Percentiles rank a stretch among this genome's conserved stretches.
Evolutionary conservation across 2,797 vertebrate genomes (phyloP).

Genomic region (Myripristis jacobus): DNA sequence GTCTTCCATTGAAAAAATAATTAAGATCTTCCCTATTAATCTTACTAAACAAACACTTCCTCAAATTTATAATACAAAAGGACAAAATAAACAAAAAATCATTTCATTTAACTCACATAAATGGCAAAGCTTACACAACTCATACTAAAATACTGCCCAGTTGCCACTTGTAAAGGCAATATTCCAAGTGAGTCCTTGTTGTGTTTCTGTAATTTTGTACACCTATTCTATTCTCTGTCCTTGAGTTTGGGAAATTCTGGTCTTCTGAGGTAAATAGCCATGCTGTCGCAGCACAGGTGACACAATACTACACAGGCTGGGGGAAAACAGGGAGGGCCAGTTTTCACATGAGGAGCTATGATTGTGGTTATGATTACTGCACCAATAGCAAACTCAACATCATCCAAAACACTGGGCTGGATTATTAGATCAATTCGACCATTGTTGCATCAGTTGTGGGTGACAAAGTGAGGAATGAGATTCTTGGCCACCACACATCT

Average conservation of each 20-base stretch:
- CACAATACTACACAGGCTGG: neutral
- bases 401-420: conserved; percentile 27
- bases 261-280: conserved; percentile 37
- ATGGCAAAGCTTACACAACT: no score
- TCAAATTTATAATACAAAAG: no score
- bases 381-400: conserved; percentile 28
- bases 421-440: conserved; percentile 34
- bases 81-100: no score
- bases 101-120: no score
- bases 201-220: no score
- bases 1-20: no score
- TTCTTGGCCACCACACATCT: conserved; percentile 19
- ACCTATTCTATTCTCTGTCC: no score
- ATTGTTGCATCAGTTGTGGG: conserved; percentile 13
- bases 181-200: no score
- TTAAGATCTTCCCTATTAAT: no score
- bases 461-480: conserved; percentile 7
- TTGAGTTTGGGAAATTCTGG: neutral
- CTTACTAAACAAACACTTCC: no score
- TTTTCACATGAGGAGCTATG: conserved; percentile 28
- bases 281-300: neutral
- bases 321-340: conserved; percentile 12
- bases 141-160: no score
- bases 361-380: conserved; percentile 31
- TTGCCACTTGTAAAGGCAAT: no score